Evolutionary conservation across 2,113 vertebrate species (phyloP).

Genomic region (Rhea americana): DNA sequence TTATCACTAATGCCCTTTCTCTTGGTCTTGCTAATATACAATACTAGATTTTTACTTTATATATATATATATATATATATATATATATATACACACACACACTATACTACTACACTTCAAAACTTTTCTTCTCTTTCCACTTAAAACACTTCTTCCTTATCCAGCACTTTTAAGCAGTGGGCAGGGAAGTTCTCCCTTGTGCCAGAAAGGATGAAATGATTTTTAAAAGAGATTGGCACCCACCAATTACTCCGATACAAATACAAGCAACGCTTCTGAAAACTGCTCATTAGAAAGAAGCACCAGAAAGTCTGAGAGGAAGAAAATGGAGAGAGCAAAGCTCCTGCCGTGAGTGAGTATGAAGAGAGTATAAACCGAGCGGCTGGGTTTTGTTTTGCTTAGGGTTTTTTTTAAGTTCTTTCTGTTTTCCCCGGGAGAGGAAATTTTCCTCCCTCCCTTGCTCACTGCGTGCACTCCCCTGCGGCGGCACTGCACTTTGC

Average conservation of each 20-base stretch:
- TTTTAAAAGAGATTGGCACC: not conserved
- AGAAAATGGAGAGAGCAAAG: not conserved
- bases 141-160: not conserved
- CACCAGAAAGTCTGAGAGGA: not conserved
- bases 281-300: not conserved
- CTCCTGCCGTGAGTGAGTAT: not conserved
- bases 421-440: rapidly evolving
- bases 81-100: no score
- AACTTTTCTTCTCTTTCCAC: not conserved
- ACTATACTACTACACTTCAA: not conserved
- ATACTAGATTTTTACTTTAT: not conserved
- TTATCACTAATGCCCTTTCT: not conserved
- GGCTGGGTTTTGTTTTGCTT: no score
- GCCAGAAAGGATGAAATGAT: rapidly evolving
- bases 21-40: rapidly evolving
- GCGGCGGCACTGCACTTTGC: rapidly evolving
- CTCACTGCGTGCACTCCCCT: not conserved
- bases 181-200: not conserved
- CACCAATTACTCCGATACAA: rapidly evolving
- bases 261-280: rapidly evolving
- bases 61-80: not conserved
- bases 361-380: not conserved
- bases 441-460: not conserved
- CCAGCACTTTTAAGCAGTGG: rapidly evolving
- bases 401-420: rapidly evolving